Evolutionary conservation across 2,888 invertebrate genomes (phyloP), one percentile per base, ranked within the genome.

Genomic region (Drepanosiphum platanoidis): DNA sequence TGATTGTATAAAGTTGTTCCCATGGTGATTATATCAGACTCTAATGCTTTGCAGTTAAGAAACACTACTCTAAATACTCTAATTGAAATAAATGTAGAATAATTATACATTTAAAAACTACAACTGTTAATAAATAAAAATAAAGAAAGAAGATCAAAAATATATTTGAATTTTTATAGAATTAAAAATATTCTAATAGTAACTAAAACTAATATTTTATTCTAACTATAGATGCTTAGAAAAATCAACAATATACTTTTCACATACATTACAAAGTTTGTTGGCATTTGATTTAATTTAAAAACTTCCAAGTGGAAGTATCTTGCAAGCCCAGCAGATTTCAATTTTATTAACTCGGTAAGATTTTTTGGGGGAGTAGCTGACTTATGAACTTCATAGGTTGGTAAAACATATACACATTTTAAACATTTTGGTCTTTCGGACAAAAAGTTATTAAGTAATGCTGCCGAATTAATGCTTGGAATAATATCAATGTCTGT

Each of bases 301-400:
- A 97, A 97, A 87, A 97, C 95, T 90, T 96, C 96, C 88, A 95
- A 94, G 89, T 97, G 97, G 89, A 97, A 97, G 0, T 96, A 96
- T 89, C 96, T 92, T 0, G 96, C 96, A 77, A 96, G 90, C 80
- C 95, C 95, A 88, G 94, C 94, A 88, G 92, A 93, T 1, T 95
- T 94, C 87, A 96, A 90, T 83, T 95, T 91, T 81, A 96, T 90
- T 86, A 97, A 90, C 88, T 95, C 95, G 32, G 93, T 92, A 90
- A 96, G 96, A 88, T 94, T 95, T n/a, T 91, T 90, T 0, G 97
- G 97, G 89, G 96, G 95, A 75, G 92, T 92, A 1, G 95, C 95
- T 86, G 95, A 91, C 86, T 93, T 92, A 89, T 96, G 96, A 87
- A 97, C 90, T 90, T 97, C 97, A 89, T 95, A 96, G 0, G 97